These are phyloP conservation scores for Morpho deidamia DNA, from an alignment of 2,888 invertebrate species.

Conservation along the genomic window DNA sequence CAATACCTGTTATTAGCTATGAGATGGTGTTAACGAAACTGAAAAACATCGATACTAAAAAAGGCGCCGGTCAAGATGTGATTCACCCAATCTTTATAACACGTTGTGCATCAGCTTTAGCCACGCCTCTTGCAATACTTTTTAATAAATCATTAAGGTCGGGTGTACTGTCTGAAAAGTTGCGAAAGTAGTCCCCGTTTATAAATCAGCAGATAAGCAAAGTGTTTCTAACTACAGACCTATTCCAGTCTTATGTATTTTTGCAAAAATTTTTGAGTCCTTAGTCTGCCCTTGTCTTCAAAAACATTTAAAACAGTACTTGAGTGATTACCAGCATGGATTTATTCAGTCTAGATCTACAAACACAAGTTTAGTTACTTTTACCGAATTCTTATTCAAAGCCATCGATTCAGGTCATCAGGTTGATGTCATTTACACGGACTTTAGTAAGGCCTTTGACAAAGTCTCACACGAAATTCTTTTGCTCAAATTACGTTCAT, in stretches of 20 bases:
- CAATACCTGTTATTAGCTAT: not conserved
- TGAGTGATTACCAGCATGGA: slow-evolving; percentile 14
- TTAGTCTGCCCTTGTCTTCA: slow-evolving; percentile 7
- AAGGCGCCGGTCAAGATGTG: not conserved
- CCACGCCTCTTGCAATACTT: not conserved
- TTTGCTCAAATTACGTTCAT: slow-evolving; percentile 8
- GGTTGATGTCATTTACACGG: slow-evolving; percentile 20
- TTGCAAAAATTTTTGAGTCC: slow-evolving; percentile 21
- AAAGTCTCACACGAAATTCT: slow-evolving; percentile 17
- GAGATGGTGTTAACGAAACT: not conserved
- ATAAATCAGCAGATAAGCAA: not conserved
- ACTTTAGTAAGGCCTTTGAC: slow-evolving; percentile 22
- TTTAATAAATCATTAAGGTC: not conserved
- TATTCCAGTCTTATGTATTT: slow-evolving; percentile 14
- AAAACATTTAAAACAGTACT: slow-evolving; percentile 6
- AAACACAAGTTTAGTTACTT: slow-evolving; percentile 13
- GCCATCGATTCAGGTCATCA: slow-evolving; percentile 9
- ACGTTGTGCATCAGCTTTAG: not conserved
- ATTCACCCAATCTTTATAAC: not conserved
- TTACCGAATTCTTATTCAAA: not conserved
- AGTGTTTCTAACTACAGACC: slow-evolving; percentile 6
- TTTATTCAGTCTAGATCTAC: slow-evolving; percentile 15
- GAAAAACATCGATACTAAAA: not conserved
- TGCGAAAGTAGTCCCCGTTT: not conserved
- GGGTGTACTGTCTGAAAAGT: not conserved